These are phyloP conservation scores for Corydoras maculifer DNA, from an alignment of 2,113 vertebrate species.

Conservation along the genomic window DNA sequence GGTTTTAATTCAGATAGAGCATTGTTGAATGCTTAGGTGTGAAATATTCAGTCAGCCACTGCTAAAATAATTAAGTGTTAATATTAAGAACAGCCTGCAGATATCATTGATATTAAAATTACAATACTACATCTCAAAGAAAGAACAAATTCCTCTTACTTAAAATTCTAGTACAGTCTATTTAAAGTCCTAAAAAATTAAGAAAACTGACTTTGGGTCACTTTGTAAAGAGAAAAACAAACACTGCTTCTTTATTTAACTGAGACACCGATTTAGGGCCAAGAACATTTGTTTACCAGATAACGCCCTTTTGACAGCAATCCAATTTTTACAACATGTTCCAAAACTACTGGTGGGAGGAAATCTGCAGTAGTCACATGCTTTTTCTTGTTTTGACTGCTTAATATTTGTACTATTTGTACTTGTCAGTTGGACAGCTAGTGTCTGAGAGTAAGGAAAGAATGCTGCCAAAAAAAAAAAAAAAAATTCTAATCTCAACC, in stretches of 20 bases:
- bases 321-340: not conserved
- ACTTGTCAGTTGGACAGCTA: no score
- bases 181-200: no score
- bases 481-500: no score
- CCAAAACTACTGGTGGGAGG: not conserved
- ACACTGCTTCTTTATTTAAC: not conserved
- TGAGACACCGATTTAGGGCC: not conserved
- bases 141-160: no score
- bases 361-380: slow-evolving; percentile 8
- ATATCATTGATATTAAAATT: not conserved
- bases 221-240: no score
- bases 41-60: not conserved
- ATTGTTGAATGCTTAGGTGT: no score
- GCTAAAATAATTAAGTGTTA: not conserved
- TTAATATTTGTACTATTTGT: not conserved
- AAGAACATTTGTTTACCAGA: slow-evolving; percentile 5
- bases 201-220: no score
- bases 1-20: no score
- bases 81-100: not conserved
- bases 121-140: not conserved
- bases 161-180: no score
- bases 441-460: no score
- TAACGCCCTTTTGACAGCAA: slow-evolving; percentile 1
- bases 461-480: no score
- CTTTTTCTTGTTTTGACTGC: slow-evolving; percentile 4